These are phyloP conservation scores for Onychomys torridus DNA, from an alignment of 2,797 vertebrate genomes.

Conservation along the genomic window DNA sequence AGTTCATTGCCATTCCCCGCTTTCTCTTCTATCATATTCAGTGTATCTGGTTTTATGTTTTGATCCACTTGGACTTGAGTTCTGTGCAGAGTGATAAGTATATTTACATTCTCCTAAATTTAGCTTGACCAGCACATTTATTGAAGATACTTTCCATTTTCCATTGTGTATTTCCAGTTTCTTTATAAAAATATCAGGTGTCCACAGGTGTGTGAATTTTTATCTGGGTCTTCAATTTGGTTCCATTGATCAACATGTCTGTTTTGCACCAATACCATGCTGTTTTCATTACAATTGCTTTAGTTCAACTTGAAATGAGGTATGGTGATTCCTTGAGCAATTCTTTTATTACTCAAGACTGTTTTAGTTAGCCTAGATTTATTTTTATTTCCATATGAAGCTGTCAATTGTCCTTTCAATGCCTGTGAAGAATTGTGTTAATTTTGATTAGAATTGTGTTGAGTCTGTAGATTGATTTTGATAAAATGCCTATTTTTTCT, in stretches of 20 bases:
- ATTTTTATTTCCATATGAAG: neutral
- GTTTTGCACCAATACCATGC: neutral
- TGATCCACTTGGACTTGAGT: neutral
- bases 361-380: neutral
- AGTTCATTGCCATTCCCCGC: neutral
- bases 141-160: neutral
- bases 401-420: neutral
- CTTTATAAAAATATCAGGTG: neutral
- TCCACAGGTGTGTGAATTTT: neutral
- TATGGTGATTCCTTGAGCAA: neutral
- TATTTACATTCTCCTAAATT: neutral
- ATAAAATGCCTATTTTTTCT: neutral
- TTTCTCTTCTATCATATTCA: neutral
- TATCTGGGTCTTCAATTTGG: neutral
- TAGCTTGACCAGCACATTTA: neutral
- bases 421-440: neutral
- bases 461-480: neutral
- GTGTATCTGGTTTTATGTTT: neutral
- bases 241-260: neutral
- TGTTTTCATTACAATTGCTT: neutral
- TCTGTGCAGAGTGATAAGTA: neutral
- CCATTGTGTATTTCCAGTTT: neutral
- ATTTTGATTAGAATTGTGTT: neutral
- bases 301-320: neutral
- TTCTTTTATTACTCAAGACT: neutral